Percentiles rank a stretch among this genome's conserved stretches.
Conservation (phyloP, 2,888 invertebrate genomes). For the Theretra japonica region DNA sequence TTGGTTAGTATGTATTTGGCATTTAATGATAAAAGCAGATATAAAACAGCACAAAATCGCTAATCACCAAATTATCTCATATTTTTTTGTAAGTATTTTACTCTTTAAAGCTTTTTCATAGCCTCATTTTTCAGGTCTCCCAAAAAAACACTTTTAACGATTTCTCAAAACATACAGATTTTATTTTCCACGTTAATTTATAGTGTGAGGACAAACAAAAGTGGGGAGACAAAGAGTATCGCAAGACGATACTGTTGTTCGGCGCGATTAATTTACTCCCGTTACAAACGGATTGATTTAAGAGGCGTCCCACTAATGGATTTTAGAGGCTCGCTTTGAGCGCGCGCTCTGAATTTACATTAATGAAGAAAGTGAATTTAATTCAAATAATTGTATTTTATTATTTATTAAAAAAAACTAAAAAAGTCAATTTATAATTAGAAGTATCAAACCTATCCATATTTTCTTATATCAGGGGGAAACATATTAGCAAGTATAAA, state of each 20-base stretch:
- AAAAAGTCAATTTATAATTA: too few relatives aligned
- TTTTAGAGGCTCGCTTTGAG: background rate
- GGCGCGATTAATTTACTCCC: slow-evolving; percentile 3
- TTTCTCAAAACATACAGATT: slow-evolving; percentile 3
- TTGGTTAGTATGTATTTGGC: too few relatives aligned
- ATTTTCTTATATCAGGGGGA: too few relatives aligned
- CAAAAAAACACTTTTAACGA: background rate
- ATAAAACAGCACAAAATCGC: too few relatives aligned
- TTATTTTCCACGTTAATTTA: slow-evolving; percentile 8
- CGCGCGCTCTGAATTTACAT: background rate
- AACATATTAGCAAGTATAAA: too few relatives aligned
- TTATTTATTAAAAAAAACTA: too few relatives aligned
- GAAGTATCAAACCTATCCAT: too few relatives aligned
- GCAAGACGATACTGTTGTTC: slow-evolving; percentile 4
- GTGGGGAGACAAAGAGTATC: slow-evolving; percentile 17
- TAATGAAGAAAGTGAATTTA: background rate
- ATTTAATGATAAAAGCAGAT: too few relatives aligned
- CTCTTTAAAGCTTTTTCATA: background rate
- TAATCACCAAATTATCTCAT: background rate
- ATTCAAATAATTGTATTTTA: background rate
- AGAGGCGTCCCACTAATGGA: background rate
- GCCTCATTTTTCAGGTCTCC: background rate
- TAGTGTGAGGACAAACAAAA: slow-evolving; percentile 19
- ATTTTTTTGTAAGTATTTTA: too few relatives aligned
- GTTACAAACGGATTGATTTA: slow-evolving; percentile 20